Base-by-base conservation (phyloP, 2,888 invertebrate genomes). In the Pardosa pseudoannulata region DNA sequence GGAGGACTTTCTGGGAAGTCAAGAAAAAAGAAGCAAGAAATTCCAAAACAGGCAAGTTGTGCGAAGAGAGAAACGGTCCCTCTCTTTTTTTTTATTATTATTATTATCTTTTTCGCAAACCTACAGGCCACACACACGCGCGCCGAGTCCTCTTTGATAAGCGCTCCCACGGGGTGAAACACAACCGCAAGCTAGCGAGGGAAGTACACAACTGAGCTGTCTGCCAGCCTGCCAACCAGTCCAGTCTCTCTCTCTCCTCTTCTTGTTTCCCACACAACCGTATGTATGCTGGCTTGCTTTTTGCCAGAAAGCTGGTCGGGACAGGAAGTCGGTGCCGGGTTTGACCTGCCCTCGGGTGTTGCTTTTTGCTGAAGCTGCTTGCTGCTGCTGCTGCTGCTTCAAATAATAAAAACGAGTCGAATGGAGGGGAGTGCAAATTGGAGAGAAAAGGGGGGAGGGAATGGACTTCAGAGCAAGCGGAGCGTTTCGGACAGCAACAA, bases 251-350 rank as follows among this genome's bases (percentile, higher is more conserved):
- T n/a, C n/a, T n/a, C n/a, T n/a, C n/a, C n/a, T n/a, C n/a, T 56
- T 56, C 56, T 56, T 56, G 19, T 56, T 56, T 56, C 56, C 56
- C 56, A 56, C 56, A 56, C 56, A 56, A n/a, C 56, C 23, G 56
- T 56, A 56, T 23, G 56, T 56, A 56, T 56, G 56, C 23, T 3
- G n/a, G 19, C 23, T 19, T 23, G 23, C 29, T n/a, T 62, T 31
- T 39, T 64, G 28, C 23, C 36, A 62, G 6, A 65, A 65, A 62
- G 62, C 64, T 74, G 74, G 74, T 74, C 41, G 79, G 65, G 79
- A 80, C 79, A 80, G 79, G 79, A 80, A 80, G 79, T 79, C 64
- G 62, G n/a, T n/a, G 36, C 65, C 29, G n/a, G n/a, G 32, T 71
- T 65, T 80, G 79, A 80, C 79, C 79, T 80, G 79, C 72, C 72